Percentiles rank a stretch among this genome's conserved stretches.
Conservation (phyloP, 2,888 invertebrate species). For the Lamellibrachia satsuma region DNA sequence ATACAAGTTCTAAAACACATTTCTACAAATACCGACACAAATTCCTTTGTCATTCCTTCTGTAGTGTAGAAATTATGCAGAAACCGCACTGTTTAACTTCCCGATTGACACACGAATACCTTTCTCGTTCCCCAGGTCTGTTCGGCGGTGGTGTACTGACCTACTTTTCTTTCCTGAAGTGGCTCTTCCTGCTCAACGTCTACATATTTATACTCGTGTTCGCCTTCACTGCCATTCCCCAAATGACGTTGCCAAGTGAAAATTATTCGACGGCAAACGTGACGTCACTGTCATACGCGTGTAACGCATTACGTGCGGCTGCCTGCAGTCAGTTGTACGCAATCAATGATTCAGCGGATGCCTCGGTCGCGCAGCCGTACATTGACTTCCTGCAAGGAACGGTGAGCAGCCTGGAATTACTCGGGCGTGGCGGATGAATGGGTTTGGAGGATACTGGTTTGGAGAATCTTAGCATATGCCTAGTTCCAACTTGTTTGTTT, state of each 20-base stretch:
- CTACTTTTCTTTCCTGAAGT: constrained; percentile 22
- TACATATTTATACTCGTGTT: constrained; percentile 22
- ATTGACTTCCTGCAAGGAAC: constrained; percentile 26
- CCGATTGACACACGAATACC: not conserved
- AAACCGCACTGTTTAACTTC: not conserved
- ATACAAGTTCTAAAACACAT: too few relatives aligned
- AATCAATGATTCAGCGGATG: not conserved
- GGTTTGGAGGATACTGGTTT: too few relatives aligned
- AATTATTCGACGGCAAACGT: not conserved
- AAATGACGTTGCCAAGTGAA: not conserved
- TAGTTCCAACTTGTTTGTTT: too few relatives aligned
- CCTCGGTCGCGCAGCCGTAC: not conserved
- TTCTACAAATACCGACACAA: too few relatives aligned
- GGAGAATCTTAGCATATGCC: too few relatives aligned
- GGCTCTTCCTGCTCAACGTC: constrained; percentile 19
- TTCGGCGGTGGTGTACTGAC: constrained; percentile 21
- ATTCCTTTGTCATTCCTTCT: too few relatives aligned
- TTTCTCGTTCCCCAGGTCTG: not conserved
- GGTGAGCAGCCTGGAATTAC: not conserved
- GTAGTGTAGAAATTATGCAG: too few relatives aligned
- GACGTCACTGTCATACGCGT: not conserved
- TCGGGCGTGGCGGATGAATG: too few relatives aligned
- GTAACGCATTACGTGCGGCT: not conserved
- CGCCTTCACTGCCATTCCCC: not conserved
- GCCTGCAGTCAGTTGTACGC: constrained; percentile 7